Evolutionary conservation across 92 coral and sea anemone species (phyloP), one percentile per base, ranked within the genome.

Genomic region (Micromussa lordhowensis): DNA sequence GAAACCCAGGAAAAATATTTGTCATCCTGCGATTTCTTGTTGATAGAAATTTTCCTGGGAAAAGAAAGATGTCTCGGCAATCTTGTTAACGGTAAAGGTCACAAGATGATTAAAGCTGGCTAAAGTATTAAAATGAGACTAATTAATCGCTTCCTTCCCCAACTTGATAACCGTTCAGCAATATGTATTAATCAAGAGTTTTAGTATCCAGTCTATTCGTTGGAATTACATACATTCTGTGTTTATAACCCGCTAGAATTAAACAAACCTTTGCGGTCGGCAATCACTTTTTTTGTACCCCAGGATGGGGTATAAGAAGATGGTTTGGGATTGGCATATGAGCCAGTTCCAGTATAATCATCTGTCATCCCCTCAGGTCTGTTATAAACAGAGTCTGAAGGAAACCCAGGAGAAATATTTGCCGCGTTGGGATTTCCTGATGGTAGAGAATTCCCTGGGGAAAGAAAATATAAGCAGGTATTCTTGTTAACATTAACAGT

Each of bases 261-360:
- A 44, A 5, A 2, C 21, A 28, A 11, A 4, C 14, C 40, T 70
- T 12, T 19, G 75, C 22, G 2, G 75, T 70, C 44, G 11, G 12
- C 6, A 70, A 16, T 70, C 75, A 24, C 75, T 12, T 31, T 31
- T 30, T 3, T 44, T 22, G 44, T 70, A 3, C 68, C 68, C 68
- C 28, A 0, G 21, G 68, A 63, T 63, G 69, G 30, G 69, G 30
- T 17, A 63, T 63, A 22, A 0, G 13, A n/a, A 71, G 51, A 32
- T 71, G 18, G 38, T 34, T 1, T 14, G 17, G 2, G n/a, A 34
- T 36, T 71, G 51, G 77, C 44, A 71, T 71, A 30, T 15, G 14
- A 36, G 77, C 77, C 40, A 71, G 77, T 17, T 71, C 44, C 44
- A 71, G n/a, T 30, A 71, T 15, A 71, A 78, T 78, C 61, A 29